Evolutionary conservation across 37 sponge, comb jelly and placozoan genomes (phyloP), one percentile per base, ranked within the genome.

Genomic region (Diacarnus erythraeanus): DNA sequence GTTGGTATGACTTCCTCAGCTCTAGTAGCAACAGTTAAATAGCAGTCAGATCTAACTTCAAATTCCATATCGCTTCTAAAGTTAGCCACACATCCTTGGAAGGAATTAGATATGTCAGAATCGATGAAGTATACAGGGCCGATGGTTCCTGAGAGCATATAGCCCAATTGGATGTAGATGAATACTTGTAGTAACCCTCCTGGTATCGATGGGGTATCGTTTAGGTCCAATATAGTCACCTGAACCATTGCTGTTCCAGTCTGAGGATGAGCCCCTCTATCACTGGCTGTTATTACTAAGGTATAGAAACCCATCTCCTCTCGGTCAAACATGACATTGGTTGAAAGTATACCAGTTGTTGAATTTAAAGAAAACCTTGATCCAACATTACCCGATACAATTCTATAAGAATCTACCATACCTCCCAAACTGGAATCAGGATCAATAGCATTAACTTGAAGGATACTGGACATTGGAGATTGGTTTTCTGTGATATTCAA

Each of bases 151-250:
- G 69, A 35, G 0, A 40, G 60, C 2, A 80, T 34, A 17, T 20
- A 0, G 18, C 74, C 77, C 26, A 87, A 59, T 20, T 57, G 76
- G 22, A 69, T 40, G 8, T 35, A 42, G 29, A 91, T 59, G 17
- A 47, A 61, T n/a, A 91, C 63, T n/a, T 75, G 18, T 18, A 79
- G 31, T 2, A 54, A 44, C 3, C 84, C 78, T 20, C 77, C 88
- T 41, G 69, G 39, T 21, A 42, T 37, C 15, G 92, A 76, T 25
- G 88, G 84, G 64, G 83, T 80, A 23, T 87, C 88, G 59, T 91
- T 83, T 22, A 81, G 69, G 60, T 90, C 91, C 29, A 38, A 9
- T 25, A 90, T 60, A 20, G 51, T 69, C 25, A 91, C 51, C 31
- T 64, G 21, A 0, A 80, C 38, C 8, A 68, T 80, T 42, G 65